These are phyloP conservation scores for Agapornis roseicollis DNA, from an alignment of 2,113 vertebrate genomes.

Conservation along the genomic window DNA sequence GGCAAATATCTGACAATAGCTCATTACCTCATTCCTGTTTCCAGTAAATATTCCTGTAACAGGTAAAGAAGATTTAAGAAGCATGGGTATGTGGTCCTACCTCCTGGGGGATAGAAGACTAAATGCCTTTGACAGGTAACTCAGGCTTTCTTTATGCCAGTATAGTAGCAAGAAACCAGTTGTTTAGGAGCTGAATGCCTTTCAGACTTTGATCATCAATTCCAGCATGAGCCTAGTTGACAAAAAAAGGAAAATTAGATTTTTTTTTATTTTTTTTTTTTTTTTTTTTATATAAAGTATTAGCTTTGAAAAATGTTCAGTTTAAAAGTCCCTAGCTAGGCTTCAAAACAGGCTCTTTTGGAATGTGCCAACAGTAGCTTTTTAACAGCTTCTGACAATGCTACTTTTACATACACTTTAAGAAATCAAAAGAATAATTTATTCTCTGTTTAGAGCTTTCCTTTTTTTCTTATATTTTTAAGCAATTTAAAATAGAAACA, in stretches of 20 bases:
- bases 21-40: neutral
- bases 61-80: neutral
- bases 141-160: neutral
- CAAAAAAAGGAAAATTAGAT: neutral
- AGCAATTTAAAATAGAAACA: neutral
- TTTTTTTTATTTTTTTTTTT: neutral
- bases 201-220: neutral
- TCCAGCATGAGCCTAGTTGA: neutral
- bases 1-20: neutral
- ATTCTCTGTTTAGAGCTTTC: neutral
- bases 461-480: neutral
- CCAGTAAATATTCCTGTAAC: neutral
- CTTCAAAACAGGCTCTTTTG: neutral
- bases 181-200: neutral
- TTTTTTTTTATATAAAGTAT: neutral
- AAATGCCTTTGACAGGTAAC: neutral
- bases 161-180: neutral
- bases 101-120: neutral
- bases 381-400: neutral
- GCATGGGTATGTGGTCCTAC: neutral
- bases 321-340: neutral
- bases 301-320: neutral
- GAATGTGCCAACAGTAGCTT: neutral
- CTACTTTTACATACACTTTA: neutral
- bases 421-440: neutral